Conservation (phyloP, 1,140 invertebrate genomes). For the Agraylea sexmaculata region DNA sequence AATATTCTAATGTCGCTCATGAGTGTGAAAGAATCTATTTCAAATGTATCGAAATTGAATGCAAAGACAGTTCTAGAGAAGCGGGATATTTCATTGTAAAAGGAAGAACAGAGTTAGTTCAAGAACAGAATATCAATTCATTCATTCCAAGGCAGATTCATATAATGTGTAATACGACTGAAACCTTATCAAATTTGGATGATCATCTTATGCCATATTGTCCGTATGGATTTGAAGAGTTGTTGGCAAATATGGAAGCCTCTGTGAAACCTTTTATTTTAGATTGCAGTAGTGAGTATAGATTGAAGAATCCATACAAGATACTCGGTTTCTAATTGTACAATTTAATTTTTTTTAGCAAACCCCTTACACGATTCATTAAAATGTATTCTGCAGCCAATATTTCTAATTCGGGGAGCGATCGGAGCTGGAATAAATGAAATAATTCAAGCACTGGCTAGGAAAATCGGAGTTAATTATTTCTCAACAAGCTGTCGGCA, state of each 20-base stretch:
- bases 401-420: slow-evolving; percentile 33
- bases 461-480: slow-evolving; percentile 31
- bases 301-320: neutral
- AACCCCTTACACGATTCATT: slow-evolving; percentile 26
- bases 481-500: slow-evolving; percentile 32
- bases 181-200: slow-evolving; percentile 16
- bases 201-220: slow-evolving; percentile 22
- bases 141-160: slow-evolving; percentile 29
- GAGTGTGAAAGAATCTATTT: slow-evolving; percentile 29
- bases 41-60: slow-evolving; percentile 30
- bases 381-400: slow-evolving; percentile 30
- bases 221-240: slow-evolving; percentile 30
- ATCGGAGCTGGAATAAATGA: slow-evolving; percentile 30
- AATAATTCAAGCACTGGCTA: slow-evolving; percentile 30
- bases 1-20: slow-evolving; percentile 33
- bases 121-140: slow-evolving; percentile 32
- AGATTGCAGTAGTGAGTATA: slow-evolving; percentile 16
- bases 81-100: slow-evolving; percentile 32
- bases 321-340: neutral
- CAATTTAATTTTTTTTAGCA: slow-evolving; percentile 25
- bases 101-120: slow-evolving; percentile 33
- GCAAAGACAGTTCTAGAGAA: neutral
- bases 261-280: slow-evolving; percentile 32
- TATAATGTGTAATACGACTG: slow-evolving; percentile 11
- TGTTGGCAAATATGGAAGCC: slow-evolving; percentile 33